These are phyloP conservation scores for Oreocharis arfaki DNA, from an alignment of 2,113 vertebrate species.

Conservation along the genomic window DNA sequence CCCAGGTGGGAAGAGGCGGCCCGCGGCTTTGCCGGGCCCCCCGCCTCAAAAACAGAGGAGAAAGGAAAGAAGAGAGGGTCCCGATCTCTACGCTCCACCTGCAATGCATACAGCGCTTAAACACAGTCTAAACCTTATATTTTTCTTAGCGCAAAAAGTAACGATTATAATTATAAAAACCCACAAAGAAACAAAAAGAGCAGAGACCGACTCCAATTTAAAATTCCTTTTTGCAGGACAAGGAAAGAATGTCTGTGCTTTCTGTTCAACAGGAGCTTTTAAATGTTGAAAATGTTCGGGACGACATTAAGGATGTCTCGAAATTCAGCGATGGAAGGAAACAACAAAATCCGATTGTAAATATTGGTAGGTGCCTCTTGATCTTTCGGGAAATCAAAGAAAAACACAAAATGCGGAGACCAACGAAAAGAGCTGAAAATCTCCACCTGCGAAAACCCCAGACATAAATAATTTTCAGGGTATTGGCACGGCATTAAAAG, in stretches of 20 bases:
- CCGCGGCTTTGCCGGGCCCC: background rate
- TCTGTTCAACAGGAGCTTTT: background rate
- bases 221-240: background rate
- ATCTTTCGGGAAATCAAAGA: background rate
- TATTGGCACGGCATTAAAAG: background rate
- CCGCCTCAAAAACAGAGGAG: accelerated
- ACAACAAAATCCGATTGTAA: background rate
- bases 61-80: accelerated
- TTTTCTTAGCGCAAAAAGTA: background rate
- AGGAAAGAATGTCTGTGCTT: background rate
- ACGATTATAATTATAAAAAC: background rate
- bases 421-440: background rate
- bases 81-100: background rate
- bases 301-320: background rate
- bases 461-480: background rate
- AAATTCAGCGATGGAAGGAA: background rate
- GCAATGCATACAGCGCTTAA: background rate
- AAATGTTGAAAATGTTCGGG: background rate
- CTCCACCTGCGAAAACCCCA: background rate
- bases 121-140: accelerated
- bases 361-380: background rate
- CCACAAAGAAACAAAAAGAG: background rate
- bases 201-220: background rate
- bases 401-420: background rate
- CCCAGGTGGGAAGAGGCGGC: background rate